Evolutionary conservation across 1,140 invertebrate genomes (phyloP).

Genomic region (Halictus rubicundus): DNA sequence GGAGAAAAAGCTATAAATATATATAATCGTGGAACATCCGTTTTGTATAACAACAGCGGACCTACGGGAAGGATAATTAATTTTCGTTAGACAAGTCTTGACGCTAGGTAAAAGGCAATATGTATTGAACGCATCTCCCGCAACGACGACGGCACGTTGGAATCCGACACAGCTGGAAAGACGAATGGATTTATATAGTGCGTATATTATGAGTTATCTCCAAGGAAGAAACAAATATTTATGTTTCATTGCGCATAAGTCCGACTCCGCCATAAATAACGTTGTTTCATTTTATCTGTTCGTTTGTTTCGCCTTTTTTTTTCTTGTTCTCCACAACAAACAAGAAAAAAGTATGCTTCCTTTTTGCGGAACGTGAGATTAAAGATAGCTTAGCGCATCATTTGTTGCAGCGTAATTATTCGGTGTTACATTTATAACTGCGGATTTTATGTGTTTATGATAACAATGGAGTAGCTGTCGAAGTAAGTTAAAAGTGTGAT

Average conservation of each 20-base stretch:
- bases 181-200: slow-evolving; percentile 47
- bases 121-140: slow-evolving; percentile 59
- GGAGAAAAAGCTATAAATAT: slow-evolving; percentile 46
- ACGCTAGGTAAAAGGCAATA: slow-evolving; percentile 55
- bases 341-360: background rate
- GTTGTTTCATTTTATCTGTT: slow-evolving; percentile 59
- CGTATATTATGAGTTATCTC: slow-evolving; percentile 30
- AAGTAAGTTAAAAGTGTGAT: too few species aligned
- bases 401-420: background rate
- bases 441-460: too few species aligned
- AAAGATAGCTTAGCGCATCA: background rate
- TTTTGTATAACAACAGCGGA: slow-evolving; percentile 38
- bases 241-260: slow-evolving; percentile 19
- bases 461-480: too few species aligned
- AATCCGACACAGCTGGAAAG: slow-evolving; percentile 44
- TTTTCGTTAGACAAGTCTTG: slow-evolving; percentile 60
- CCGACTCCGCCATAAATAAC: slow-evolving; percentile 58
- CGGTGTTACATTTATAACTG: too few species aligned
- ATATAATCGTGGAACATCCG: slow-evolving; percentile 18
- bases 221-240: slow-evolving; percentile 43
- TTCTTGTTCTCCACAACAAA: background rate
- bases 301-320: background rate
- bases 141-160: slow-evolving; percentile 39
- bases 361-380: background rate
- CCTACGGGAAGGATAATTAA: slow-evolving; percentile 64